Percentiles rank a stretch among this genome's conserved stretches.
phyloP scores from a whole-genome alignment of 2,888 invertebrate genomes.

The Allophyes oxyacanthae region DNA sequence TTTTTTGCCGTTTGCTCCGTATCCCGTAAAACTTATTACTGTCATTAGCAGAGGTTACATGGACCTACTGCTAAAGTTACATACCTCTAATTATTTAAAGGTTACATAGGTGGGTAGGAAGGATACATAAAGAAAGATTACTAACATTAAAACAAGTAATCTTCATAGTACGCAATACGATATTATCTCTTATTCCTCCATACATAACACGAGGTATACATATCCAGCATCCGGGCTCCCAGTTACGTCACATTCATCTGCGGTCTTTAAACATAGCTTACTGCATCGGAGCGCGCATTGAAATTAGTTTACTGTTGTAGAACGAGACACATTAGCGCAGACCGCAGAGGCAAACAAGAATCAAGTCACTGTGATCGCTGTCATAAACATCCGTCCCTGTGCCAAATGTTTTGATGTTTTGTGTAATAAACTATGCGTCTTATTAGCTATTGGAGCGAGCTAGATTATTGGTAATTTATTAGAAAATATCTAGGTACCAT shows the following conservation, averaged over 20 bases:
- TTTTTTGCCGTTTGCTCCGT: constrained; percentile 1
- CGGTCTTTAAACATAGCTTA: constrained; percentile 33
- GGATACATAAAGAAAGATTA: too few relatives aligned
- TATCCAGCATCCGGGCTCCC: constrained; percentile 24
- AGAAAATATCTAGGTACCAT: background rate
- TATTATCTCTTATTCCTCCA: constrained; percentile 6
- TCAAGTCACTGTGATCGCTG: constrained; percentile 6
- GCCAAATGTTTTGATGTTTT: constrained; percentile 18
- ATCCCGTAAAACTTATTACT: constrained; percentile 33
- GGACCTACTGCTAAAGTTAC: too few relatives aligned
- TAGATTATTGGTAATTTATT: background rate
- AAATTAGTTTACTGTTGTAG: constrained; percentile 19
- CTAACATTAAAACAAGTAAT: constrained; percentile 6
- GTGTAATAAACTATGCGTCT: background rate
- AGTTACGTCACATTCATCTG: constrained; percentile 27
- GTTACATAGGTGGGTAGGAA: too few relatives aligned
- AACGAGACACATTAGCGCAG: constrained; percentile 25
- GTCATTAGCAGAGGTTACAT: constrained; percentile 17
- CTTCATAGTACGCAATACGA: constrained; percentile 14
- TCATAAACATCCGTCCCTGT: constrained; percentile 12
- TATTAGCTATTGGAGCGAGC: background rate
- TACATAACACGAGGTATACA: constrained; percentile 23
- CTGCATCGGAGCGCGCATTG: constrained; percentile 19
- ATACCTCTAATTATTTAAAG: too few relatives aligned
- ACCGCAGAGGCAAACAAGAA: constrained; percentile 1